phyloP scores from a whole-genome alignment of 1,140 invertebrate species.

The Aplysia californica region DNA sequence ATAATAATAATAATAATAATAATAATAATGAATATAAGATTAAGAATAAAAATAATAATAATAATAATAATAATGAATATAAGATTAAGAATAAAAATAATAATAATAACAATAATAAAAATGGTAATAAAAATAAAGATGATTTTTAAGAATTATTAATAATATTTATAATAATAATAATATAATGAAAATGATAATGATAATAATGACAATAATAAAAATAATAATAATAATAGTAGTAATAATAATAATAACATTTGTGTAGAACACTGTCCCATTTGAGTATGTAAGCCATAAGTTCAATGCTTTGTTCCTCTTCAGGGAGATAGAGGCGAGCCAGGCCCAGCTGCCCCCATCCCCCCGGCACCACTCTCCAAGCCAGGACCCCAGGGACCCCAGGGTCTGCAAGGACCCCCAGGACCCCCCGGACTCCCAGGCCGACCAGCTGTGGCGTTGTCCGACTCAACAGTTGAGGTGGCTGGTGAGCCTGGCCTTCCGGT shows the following conservation, averaged over 20 bases:
- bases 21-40: neutral
- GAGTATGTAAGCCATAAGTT: neutral
- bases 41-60: neutral
- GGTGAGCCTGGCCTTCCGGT: neutral
- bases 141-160: too few species aligned
- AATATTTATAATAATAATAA: too few species aligned
- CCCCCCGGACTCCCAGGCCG: conserved; percentile 19
- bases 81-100: neutral
- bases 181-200: too few species aligned
- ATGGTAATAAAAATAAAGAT: neutral
- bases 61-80: neutral
- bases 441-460: neutral
- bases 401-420: conserved; percentile 4
- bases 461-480: neutral
- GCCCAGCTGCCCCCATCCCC: neutral
- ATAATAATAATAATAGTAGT: too few species aligned
- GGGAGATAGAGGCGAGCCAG: neutral
- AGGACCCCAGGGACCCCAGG: conserved; percentile 48
- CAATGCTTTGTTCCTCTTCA: neutral
- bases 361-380: conserved; percentile 62
- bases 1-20: neutral
- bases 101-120: neutral
- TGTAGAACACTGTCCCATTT: neutral
- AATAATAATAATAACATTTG: neutral
- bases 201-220: too few species aligned